Percentiles rank a stretch among this genome's conserved stretches.
These are phyloP conservation scores for Tiliacea citrago DNA, from an alignment of 2,888 invertebrate species.

Conservation along the genomic window DNA sequence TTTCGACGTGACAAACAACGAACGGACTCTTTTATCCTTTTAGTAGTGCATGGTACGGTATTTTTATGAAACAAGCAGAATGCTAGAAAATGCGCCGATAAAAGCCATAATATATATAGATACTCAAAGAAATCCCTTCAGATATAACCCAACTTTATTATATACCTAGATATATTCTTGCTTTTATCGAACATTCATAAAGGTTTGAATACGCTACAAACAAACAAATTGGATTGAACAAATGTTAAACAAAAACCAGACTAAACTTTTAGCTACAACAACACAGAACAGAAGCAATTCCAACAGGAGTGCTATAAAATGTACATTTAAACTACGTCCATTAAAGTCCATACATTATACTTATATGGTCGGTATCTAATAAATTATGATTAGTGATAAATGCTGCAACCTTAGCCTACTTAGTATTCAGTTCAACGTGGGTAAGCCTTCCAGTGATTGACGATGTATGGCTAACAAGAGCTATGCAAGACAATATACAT, in stretches of 20 bases:
- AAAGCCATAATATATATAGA: neutral
- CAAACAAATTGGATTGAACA: conserved; percentile 24
- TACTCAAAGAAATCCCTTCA: neutral
- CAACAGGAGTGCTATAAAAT: conserved; percentile 39
- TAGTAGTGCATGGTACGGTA: conserved; percentile 10
- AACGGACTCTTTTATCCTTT: neutral
- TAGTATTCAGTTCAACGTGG: conserved; percentile 51
- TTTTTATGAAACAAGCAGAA: neutral
- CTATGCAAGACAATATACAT: conserved; percentile 4
- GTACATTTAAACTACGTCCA: conserved; percentile 45
- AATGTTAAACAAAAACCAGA: conserved; percentile 17
- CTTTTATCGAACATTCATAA: conserved; percentile 17
- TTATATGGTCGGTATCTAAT: conserved; percentile 59
- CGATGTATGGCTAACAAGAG: conserved; percentile 8
- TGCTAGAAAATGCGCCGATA: neutral
- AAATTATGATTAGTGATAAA: conserved; percentile 67
- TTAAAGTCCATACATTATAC: conserved; percentile 42
- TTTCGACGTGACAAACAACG: conserved; percentile 4
- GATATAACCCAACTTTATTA: neutral
- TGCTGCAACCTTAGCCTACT: conserved; percentile 60
- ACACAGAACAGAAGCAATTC: conserved; percentile 20
- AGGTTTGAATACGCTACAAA: conserved; percentile 15
- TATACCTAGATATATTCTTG: neutral
- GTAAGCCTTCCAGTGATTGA: conserved; percentile 16
- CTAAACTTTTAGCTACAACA: conserved; percentile 34